Evolutionary conservation across 2,113 vertebrate genomes (phyloP), one percentile per base, ranked within the genome.

Genomic region (Python bivittatus): DNA sequence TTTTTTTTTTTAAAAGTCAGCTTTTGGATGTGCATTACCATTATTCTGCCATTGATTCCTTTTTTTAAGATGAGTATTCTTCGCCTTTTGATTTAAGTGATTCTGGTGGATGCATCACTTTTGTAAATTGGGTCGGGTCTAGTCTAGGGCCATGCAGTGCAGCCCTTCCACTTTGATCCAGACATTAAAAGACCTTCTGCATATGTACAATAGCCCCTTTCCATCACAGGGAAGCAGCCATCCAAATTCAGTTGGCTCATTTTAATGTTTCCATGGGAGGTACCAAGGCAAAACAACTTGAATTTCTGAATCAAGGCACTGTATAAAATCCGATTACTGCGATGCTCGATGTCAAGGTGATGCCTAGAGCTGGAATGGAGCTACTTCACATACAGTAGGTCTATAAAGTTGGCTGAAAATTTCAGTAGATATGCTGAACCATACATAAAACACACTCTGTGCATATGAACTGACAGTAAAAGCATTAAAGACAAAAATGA

Each of bases 401-500:
- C 68, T 20, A 33, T 72, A 38, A 38, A 72, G 68, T 38, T 72
- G 25, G 57, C 6, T 23, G 25, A 27, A 57, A 57, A 83, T 79
- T 10, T 79, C 52, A 83, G 12, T 56, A 79, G 20, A 25, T 79
- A 23, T 42, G 12, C 52, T 56, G n/a, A 79, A 20, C 0, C n/a
- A 54, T 90, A 64, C n/a, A 56, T 52, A 90, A 90, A 68, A 83
- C 38, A 90, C 20, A 13, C 27, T 42, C 13, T 33, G 38, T 22
- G 23, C n/a, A 48, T 12, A 33, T 42, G 15, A 13, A 88, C 27
- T 42, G 9, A 29, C 52, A 61, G 1, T 64, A 13, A 10, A 95
- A 95, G 94, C 57, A 0, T 0, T 94, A 79, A n/a, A 79, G 38
- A 79, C 91, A 94, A 90, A 93, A 95, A 93, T 92, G 94, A 91